Evolutionary conservation across 2,888 invertebrate species (phyloP), one percentile per base, ranked within the genome.

Genomic region (Orchesella flavescens): DNA sequence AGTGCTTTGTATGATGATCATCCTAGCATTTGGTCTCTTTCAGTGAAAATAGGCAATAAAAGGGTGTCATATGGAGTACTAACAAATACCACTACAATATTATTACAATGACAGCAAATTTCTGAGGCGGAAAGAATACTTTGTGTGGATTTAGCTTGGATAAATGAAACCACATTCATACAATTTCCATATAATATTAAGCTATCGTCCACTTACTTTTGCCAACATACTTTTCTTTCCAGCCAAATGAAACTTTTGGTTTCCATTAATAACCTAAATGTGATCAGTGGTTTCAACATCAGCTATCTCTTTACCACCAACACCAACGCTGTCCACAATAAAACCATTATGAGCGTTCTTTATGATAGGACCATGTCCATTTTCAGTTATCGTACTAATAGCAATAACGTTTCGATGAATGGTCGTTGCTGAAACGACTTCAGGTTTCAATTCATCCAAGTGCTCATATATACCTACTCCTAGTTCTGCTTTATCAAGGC

Each of bases 401-500:
- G 76, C 46, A 34, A 76, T 66, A 57, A 76, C 34, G 24, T 69
- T 53, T 5, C 59, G 59, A 5, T 68, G 61, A 21, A 53, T 55
- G 3, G 34, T n/a, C 10, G 44, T 71, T 2, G 23, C 71, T n/a
- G 68, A 34, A 7, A 34, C 13, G 12, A 7, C 24, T 63, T 24
- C 59, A 12, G 21, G 44, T 55, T 69, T 71, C 13, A 75, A 13
- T n/a, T 84, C 82, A n/a, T 85, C 82, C n/a, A 85, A 68, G 44
- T 84, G 74, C 46, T 87, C 84, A 65, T 85, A 86, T 19, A 80
- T 72, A 10, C 59, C 55, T 13, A 82, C 77, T 1, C 87, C 87
- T n/a, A 85, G 77, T 19, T 87, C 84, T n/a, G 69, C 57, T 44
- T 21, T 24, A 44, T 87, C 87, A 12, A 86, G 15, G 5, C 87